Evolutionary conservation across 2,113 vertebrate species (phyloP).

Genomic region (Eleginops maclovinus): DNA sequence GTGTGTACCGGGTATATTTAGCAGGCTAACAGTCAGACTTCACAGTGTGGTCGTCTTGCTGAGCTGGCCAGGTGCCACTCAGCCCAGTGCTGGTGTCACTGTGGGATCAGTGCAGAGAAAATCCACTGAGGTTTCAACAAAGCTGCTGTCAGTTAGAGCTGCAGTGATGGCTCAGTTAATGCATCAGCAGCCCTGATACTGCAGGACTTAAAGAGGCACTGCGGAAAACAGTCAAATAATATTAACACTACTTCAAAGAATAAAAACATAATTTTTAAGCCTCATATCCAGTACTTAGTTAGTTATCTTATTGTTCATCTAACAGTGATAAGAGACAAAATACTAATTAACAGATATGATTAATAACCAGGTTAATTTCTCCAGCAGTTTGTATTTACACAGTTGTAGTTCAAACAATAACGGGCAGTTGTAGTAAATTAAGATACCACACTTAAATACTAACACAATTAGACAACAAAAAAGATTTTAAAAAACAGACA

Average conservation of each 20-base stretch:
- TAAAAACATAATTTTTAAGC: too few relatives aligned
- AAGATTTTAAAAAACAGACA: too few relatives aligned
- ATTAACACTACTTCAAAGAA: background rate
- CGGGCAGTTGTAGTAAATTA: too few relatives aligned
- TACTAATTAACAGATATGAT: too few relatives aligned
- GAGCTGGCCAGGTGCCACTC: conserved; percentile 32
- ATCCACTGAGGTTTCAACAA: conserved; percentile 59
- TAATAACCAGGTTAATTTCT: too few relatives aligned
- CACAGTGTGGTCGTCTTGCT: conserved; percentile 2
- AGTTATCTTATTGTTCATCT: too few relatives aligned
- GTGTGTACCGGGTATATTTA: conserved; percentile 60
- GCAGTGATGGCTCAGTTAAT: conserved; percentile 21
- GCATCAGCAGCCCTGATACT: conserved; percentile 22
- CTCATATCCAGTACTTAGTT: too few relatives aligned
- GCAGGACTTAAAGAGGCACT: background rate
- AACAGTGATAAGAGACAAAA: too few relatives aligned
- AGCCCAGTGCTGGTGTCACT: conserved; percentile 31
- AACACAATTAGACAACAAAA: too few relatives aligned
- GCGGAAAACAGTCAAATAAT: background rate
- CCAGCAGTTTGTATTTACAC: too few relatives aligned
- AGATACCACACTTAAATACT: too few relatives aligned
- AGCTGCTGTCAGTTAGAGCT: conserved; percentile 24
- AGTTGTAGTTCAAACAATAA: too few relatives aligned
- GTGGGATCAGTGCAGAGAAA: conserved; percentile 54
- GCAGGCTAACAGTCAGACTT: conserved; percentile 27